Conservation (phyloP, 2,888 invertebrate species). For the Leucoptera coffeella region DNA sequence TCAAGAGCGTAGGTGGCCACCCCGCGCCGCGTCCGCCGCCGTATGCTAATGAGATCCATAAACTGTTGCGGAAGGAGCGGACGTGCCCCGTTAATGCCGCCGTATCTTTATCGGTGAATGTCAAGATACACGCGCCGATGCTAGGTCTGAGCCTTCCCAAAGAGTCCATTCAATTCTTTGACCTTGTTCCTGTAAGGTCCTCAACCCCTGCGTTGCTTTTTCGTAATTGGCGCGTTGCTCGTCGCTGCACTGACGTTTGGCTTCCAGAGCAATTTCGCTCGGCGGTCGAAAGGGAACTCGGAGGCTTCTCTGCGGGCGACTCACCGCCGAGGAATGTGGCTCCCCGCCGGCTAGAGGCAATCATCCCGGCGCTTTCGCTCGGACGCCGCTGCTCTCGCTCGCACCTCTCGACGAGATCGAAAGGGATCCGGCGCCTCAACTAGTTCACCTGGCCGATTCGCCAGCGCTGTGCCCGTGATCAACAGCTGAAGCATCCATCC, state of each 20-base stretch:
- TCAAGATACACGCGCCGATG: no score
- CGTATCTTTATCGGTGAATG: no score
- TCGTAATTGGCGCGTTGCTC: no score
- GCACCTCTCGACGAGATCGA: slow-evolving; percentile 1
- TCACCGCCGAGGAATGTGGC: slow-evolving; percentile 41
- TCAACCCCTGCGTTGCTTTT: not conserved
- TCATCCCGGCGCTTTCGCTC: not conserved
- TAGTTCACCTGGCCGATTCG: not conserved
- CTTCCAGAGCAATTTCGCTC: slow-evolving; percentile 12
- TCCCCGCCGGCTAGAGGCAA: slow-evolving; percentile 15
- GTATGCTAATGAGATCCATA: no score
- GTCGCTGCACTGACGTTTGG: no score
- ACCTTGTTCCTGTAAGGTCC: no score
- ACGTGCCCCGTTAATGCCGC: no score
- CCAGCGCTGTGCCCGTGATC: slow-evolving; percentile 21
- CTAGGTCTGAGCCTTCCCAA: no score
- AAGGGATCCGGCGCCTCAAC: not conserved
- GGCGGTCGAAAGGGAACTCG: no score
- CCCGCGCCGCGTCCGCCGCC: slow-evolving; percentile 7
- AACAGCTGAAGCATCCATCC: slow-evolving; percentile 51
- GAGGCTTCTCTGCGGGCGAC: no score
- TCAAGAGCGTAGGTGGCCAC: slow-evolving; percentile 16
- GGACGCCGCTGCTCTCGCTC: slow-evolving; percentile 1
- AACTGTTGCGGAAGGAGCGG: no score
- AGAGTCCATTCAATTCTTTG: no score